A percentile compares a stretch with the other conserved stretches of the same genome.
These are phyloP conservation scores for Baronia brevicornis DNA, from an alignment of 2,888 invertebrate genomes.

Conservation along the genomic window DNA sequence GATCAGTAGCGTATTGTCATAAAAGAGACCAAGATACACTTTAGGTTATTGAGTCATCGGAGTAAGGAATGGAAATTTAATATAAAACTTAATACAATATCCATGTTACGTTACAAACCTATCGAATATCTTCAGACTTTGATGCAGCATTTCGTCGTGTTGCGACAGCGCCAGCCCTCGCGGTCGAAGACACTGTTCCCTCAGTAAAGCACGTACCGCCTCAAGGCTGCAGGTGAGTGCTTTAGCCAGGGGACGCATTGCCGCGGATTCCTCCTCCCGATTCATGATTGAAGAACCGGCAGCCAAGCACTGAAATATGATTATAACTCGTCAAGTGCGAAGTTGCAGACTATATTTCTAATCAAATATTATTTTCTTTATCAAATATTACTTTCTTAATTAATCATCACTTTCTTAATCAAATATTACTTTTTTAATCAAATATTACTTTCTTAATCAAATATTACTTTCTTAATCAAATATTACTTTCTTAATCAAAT, in stretches of 20 bases:
- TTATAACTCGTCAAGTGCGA: constrained; percentile 5
- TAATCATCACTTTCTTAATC: too few species aligned
- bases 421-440: too few species aligned
- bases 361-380: too few species aligned
- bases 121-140: constrained; percentile 92
- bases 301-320: constrained; percentile 87
- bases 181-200: constrained; percentile 89
- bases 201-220: constrained; percentile 89
- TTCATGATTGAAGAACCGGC: constrained; percentile 99
- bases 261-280: constrained; percentile 94
- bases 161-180: constrained; percentile 70
- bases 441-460: too few species aligned
- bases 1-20: too few species aligned
- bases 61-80: too few species aligned
- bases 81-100: too few species aligned
- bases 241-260: constrained; percentile 97
- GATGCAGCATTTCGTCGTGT: constrained; percentile 84
- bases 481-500: too few species aligned
- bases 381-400: too few species aligned
- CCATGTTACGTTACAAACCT: constrained; percentile 37
- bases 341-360: constrained; percentile 5
- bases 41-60: too few species aligned
- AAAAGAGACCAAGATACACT: too few species aligned
- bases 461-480: too few species aligned
- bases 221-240: constrained; percentile 97